Base-by-base conservation (phyloP, 2,797 vertebrate genomes). In the Syngnathus acus region DNA sequence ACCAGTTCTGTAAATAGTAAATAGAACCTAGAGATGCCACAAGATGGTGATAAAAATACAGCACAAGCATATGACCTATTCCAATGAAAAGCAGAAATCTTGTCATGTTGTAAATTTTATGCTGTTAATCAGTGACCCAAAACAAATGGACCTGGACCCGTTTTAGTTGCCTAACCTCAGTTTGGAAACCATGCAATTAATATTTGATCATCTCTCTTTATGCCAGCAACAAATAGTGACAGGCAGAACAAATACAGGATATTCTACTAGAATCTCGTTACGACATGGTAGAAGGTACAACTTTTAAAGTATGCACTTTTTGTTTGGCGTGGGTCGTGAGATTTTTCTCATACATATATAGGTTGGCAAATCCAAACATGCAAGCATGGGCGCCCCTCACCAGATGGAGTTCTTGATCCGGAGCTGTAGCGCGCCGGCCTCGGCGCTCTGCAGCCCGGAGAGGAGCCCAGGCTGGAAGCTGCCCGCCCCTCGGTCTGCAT, bases 341-440 rank as follows among this genome's bases (percentile, higher is more conserved):
- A 50, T 55, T 40, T 42, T 47, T 21, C 40, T 43, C 39, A n/a
- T 11, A 3, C 2, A 40, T 48, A 40, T n/a, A 8, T 54, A 37
- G 21, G 16, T 39, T 13, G 37, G 13, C 21, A 37, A 37, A 58
- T 40, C 1, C 1, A 37, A 62, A 17, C 55, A 55, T 51, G 45
- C 65, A 2, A 58, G 6, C 45, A 37, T 32, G 64, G 48, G 73
- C 47, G 14, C 45, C 74, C 51, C 94, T 95, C 90, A 98, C 96
- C 96, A 96, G 93, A 98, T 96, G 76, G 95, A 97, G 92, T 91
- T 95, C 89, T 93, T 94, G 88, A 98, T 97, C 90, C 95, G 90
- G 87, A 94, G 92, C 90, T 95, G 95, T 90, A 98, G 89, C 74
- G 93, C 93, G 70, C 84, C 91, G 86, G 94, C 92, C 85, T 97